A percentile compares a stretch with the other conserved stretches of the same genome.
These are phyloP conservation scores for Eupristina koningsbergeri DNA, from an alignment of 1,140 invertebrate species.

Conservation along the genomic window DNA sequence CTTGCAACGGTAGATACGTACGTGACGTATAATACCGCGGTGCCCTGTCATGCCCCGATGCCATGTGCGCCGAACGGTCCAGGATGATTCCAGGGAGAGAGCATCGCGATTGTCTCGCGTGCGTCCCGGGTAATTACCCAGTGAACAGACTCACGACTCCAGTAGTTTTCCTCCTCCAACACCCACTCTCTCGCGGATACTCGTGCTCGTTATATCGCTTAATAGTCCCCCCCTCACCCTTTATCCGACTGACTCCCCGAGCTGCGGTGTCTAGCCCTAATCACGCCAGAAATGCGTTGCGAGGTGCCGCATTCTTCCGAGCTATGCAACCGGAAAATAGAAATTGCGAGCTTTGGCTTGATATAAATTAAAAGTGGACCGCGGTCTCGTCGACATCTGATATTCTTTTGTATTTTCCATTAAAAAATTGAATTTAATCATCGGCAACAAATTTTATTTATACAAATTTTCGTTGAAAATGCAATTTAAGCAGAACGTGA, in stretches of 20 bases:
- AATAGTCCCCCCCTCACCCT: not conserved
- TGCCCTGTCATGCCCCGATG: no score
- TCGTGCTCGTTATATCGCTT: not conserved
- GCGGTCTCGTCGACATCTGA: not conserved
- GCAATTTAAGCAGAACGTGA: no score
- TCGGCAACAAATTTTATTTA: no score
- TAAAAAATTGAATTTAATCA: no score
- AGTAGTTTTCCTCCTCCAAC: not conserved
- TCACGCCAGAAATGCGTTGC: not conserved
- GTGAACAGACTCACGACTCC: not conserved
- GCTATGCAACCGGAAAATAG: not conserved
- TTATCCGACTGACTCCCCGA: not conserved
- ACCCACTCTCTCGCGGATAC: not conserved
- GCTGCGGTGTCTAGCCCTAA: not conserved
- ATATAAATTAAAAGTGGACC: not conserved
- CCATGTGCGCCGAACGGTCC: no score
- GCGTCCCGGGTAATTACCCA: constrained; percentile 31
- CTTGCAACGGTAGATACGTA: not conserved
- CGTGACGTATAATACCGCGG: not conserved
- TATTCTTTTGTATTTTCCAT: no score
- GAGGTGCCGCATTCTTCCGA: not conserved
- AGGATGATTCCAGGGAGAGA: not conserved
- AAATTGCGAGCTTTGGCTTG: not conserved
- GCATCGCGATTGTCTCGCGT: constrained; percentile 8
- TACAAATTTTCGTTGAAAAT: no score